phyloP scores from a whole-genome alignment of 2,113 vertebrate genomes.

The Corythoichthys intestinalis region DNA sequence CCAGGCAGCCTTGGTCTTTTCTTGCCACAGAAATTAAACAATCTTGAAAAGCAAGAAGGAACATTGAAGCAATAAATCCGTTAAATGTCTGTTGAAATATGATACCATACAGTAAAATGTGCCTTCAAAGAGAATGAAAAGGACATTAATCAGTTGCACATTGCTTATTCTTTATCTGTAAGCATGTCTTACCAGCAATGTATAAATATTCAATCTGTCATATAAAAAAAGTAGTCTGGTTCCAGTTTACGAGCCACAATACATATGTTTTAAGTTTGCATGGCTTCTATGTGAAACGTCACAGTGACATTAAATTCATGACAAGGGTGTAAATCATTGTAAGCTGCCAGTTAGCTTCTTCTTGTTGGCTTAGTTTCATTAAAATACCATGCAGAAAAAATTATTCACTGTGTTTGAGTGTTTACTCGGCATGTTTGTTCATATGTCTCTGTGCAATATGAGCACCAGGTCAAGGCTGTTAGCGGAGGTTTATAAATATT shows the following conservation, averaged over 20 bases:
- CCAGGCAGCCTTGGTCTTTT: not conserved
- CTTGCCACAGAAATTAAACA: not conserved
- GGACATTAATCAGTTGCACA: not conserved
- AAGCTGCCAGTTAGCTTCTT: slow-evolving; percentile 49
- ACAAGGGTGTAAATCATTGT: slow-evolving; percentile 60
- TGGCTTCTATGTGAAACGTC: slow-evolving; percentile 65
- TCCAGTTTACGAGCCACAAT: slow-evolving; percentile 48
- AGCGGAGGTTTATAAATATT: slow-evolving; percentile 34
- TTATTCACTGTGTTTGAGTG: slow-evolving; percentile 8
- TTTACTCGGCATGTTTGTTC: slow-evolving; percentile 46
- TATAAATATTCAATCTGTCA: slow-evolving; percentile 36
- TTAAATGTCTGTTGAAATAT: not conserved
- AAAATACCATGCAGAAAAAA: slow-evolving; percentile 30
- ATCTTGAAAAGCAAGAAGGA: not conserved
- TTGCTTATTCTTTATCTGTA: slow-evolving; percentile 17
- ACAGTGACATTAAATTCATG: slow-evolving; percentile 67
- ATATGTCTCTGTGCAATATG: slow-evolving; percentile 22
- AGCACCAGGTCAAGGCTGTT: slow-evolving; percentile 35
- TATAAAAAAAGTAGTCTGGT: slow-evolving; percentile 27
- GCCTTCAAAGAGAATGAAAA: not conserved
- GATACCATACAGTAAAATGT: slow-evolving; percentile 2
- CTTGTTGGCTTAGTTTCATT: slow-evolving; percentile 22
- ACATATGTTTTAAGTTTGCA: slow-evolving; percentile 47
- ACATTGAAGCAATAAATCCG: not conserved
- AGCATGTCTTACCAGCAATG: slow-evolving; percentile 27